Base-by-base conservation (phyloP, 2,113 vertebrate species). In the Morone saxatilis region DNA sequence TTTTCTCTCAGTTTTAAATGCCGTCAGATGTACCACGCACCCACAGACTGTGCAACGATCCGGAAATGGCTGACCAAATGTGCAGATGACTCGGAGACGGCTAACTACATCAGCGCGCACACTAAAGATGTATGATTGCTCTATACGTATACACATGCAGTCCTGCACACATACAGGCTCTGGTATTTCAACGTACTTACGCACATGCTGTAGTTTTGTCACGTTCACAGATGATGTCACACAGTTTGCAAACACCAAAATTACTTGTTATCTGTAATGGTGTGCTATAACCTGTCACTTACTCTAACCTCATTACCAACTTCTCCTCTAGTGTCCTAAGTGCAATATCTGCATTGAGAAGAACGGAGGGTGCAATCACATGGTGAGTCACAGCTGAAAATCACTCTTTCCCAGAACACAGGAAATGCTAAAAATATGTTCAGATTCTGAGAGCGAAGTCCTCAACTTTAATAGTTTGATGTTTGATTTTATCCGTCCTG, bases 281-380 rank as follows among this genome's bases (percentile, higher is more conserved):
- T 43, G 6, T 38, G 7, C 11, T 40, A 36, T 71, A 45, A 31
- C 20, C 5, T 62, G 12, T 76, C 17, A 54, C 10, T 40, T n/a
- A n/a, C 3, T 22, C 41, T 11, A 13, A 48, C 12, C n/a, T 20
- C 14, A 51, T 31, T 6, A 31, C 50, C 20, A 31, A 31, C 4
- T 48, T 53, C 86, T 85, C 53, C 53, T 90, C 75, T 90, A 99
- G 98, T 99, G 98, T 97, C 98, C 98, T 71, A 99, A 98, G 97
- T 99, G 98, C 96, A 99, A 99, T 98, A 99, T 99, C 96, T 99
- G 98, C 96, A 99, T 99, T 94, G 98, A 99, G 95, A 99, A 99
- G 95, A 99, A 99, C 0, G 98, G 98, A 94, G 98, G 98, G 89
- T 99, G 98, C 94, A 99, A 99, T 95, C 98, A 99, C 96, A 99